Evolutionary conservation across 2,888 invertebrate species (phyloP), one percentile per base, ranked within the genome.

Genomic region (Poecilus cupreus): DNA sequence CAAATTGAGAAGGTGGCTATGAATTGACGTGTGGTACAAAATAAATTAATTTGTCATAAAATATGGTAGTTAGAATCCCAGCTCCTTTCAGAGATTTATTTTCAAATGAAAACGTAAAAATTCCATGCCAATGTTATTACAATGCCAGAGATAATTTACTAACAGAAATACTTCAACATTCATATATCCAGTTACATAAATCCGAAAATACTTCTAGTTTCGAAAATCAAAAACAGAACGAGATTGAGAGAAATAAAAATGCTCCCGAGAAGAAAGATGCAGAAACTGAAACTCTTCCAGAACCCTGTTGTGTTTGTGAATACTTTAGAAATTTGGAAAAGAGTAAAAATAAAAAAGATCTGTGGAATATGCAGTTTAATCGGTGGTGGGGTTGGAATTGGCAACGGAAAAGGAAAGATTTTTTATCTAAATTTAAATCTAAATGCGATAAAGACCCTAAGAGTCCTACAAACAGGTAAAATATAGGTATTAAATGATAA

Each of bases 351-450:
- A 74, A 81, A 20, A 24, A 78, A 22, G 81, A 83, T 26, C 82
- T 83, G 26, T 84, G 84, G 85, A 83, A 85, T 80, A 77, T 79
- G 13, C 84, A 83, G 51, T 85, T 84, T 76, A 83, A 82, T 22
- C 80, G 83, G n/a, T 85, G 85, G 85, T 84, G 84, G 85, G 84
- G 85, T 13, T 85, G 84, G 84, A 83, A 83, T 54, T 84, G 85
- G 84, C 68, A 83, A 13, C 82, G 83, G 76, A 84, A 83, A 83
- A 76, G 82, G 0, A 83, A 84, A 46, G 81, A 83, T 51, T 74
- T 82, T 24, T 32, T 83, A 11, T 32, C 46, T 8, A 81, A 81
- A 60, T 75, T 75, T 18, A 60, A 72, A 16, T 46, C 22, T 5
- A 75, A 75, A 32, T 5, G 16, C 37, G 26, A 51, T 26, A 51